A percentile compares a stretch with the other conserved stretches of the same genome.
Conservation (phyloP, 1,140 invertebrate species). For the Drosophila mauritiana region DNA sequence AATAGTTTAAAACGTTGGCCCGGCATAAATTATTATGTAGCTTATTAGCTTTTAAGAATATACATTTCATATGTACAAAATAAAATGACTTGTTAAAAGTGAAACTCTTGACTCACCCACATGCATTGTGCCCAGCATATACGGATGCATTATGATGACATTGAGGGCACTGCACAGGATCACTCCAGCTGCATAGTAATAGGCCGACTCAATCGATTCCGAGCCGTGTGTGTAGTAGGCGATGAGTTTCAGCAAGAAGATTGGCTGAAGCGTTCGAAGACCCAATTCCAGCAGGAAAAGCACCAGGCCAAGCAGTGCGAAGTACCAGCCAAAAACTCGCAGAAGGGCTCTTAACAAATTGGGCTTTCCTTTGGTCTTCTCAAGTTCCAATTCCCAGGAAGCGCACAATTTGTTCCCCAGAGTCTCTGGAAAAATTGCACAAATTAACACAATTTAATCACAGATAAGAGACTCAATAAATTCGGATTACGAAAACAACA, state of each 20-base stretch:
- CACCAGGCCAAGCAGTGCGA: slow-evolving; percentile 65
- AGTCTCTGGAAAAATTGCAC: slow-evolving; percentile 56
- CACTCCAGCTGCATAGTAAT: slow-evolving; percentile 88
- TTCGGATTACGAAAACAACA: slow-evolving; percentile 45
- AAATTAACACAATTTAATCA: slow-evolving; percentile 18
- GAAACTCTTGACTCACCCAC: slow-evolving; percentile 85
- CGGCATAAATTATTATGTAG: background rate
- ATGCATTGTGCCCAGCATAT: slow-evolving; percentile 90
- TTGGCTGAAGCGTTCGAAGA: slow-evolving; percentile 88
- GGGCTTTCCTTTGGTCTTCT: slow-evolving; percentile 62
- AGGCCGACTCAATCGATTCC: slow-evolving; percentile 86
- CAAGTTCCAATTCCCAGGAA: slow-evolving; percentile 70
- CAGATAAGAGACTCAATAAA: slow-evolving; percentile 16
- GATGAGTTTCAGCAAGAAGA: slow-evolving; percentile 90
- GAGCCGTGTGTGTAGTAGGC: slow-evolving; percentile 86
- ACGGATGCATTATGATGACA: slow-evolving; percentile 90
- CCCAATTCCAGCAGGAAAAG: slow-evolving; percentile 73
- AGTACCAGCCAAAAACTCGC: slow-evolving; percentile 71
- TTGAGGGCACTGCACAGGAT: slow-evolving; percentile 89
- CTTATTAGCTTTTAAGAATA: background rate
- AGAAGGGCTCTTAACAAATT: slow-evolving; percentile 61
- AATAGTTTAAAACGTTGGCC: background rate
- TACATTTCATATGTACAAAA: background rate
- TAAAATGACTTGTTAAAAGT: background rate
- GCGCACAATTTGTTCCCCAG: slow-evolving; percentile 68